Percentiles rank a stretch among this genome's conserved stretches.
Evolutionary conservation across 2,113 vertebrate genomes (phyloP).

Genomic region (human (Homo sapiens)): GRCh38 chr17:14368501-14369000

Average conservation of each 20-base stretch:
- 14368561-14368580: neutral
- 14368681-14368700: constrained; percentile 37
- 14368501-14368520: constrained; percentile 68
- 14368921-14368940: neutral
- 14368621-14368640: constrained; percentile 55
- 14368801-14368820: neutral
- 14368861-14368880: neutral
- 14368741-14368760: neutral
- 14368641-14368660: neutral
- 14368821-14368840: neutral
- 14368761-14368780: neutral
- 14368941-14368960: neutral
- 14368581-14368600: neutral
- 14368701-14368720: constrained; percentile 27
- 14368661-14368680: neutral
- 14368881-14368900: neutral
- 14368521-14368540: constrained; percentile 70
- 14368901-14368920: neutral
- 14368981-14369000: neutral
- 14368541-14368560: constrained; percentile 64
- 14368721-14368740: neutral
- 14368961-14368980: neutral
- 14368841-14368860: neutral
- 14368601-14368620: constrained; percentile 75
- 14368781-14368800: neutral